Evolutionary conservation across 30 jellyfish, hydroid and myxozoan species (phyloP).

Genomic region (Aurelia sp.): DNA sequence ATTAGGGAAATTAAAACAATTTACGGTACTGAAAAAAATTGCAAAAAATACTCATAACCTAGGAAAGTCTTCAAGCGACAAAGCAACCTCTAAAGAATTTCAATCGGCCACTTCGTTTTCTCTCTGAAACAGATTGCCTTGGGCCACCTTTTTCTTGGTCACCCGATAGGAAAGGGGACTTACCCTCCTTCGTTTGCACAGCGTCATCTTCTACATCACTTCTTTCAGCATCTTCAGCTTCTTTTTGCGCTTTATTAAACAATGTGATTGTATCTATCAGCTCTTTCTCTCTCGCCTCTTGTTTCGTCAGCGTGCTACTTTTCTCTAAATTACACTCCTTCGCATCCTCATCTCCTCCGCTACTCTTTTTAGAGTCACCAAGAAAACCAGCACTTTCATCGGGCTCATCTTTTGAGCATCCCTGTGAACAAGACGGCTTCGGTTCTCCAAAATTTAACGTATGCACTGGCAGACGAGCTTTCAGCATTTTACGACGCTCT

Average conservation of each 20-base stretch:
- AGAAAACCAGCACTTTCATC: background rate
- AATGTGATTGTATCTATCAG: constrained; percentile 27
- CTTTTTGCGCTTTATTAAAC: constrained; percentile 51
- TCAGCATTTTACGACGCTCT: constrained; percentile 53
- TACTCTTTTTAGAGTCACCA: background rate
- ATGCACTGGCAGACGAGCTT: constrained; percentile 30
- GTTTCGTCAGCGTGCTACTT: background rate
- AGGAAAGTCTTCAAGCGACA: too few species aligned
- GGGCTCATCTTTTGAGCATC: background rate
- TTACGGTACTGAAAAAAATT: too few species aligned
- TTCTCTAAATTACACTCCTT: background rate
- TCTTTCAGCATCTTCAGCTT: constrained; percentile 2
- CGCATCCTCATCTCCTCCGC: background rate
- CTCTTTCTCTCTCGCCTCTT: constrained; percentile 49
- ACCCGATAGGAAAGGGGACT: background rate
- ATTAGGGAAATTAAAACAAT: too few species aligned
- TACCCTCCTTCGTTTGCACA: constrained; percentile 34
- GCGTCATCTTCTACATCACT: constrained; percentile 26
- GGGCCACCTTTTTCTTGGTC: too few species aligned
- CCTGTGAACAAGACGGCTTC: background rate
- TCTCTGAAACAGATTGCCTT: too few species aligned
- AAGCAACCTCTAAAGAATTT: too few species aligned
- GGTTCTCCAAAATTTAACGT: background rate
- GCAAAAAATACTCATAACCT: too few species aligned
- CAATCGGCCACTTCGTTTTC: too few species aligned